A percentile compares a stretch with the other conserved stretches of the same genome.
These are phyloP conservation scores for Cliona cf. orientalis DNA, from an alignment of 37 sponge, comb jelly and placozoan genomes.

Conservation along the genomic window DNA sequence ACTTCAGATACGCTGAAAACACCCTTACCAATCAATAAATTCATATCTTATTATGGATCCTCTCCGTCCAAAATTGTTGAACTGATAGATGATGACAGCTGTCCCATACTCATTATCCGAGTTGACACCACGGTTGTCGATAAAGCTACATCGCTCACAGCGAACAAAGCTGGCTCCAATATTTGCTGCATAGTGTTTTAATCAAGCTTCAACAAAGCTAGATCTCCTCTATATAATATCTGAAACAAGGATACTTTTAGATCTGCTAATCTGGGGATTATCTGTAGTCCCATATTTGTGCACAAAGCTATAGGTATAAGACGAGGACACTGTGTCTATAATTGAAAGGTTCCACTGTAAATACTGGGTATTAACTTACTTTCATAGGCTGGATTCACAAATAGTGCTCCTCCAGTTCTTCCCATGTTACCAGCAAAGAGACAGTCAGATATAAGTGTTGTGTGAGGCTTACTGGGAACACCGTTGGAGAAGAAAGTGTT, in stretches of 20 bases:
- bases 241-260: too few species aligned
- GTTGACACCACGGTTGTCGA: conserved; percentile 27
- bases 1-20: too few species aligned
- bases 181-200: too few species aligned
- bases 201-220: too few species aligned
- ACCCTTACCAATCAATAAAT: conserved; percentile 46
- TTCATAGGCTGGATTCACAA: conserved; percentile 6
- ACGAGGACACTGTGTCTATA: too few species aligned
- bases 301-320: too few species aligned
- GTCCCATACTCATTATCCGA: conserved; percentile 38
- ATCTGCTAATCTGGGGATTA: too few species aligned
- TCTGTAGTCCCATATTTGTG: too few species aligned
- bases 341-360: too few species aligned
- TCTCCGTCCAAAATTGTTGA: conserved; percentile 4
- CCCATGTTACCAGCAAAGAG: conserved; percentile 31
- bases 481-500: conserved; percentile 40
- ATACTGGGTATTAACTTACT: too few species aligned
- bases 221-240: too few species aligned
- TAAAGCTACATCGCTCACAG: conserved; percentile 17
- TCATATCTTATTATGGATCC: conserved; percentile 11
- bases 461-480: conserved; percentile 9
- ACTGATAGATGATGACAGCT: conserved; percentile 15
- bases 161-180: conserved; percentile 22
- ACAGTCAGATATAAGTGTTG: conserved; percentile 23
- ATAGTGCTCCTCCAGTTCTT: conserved; percentile 40